These are phyloP conservation scores for Leucopternis melanops DNA, from an alignment of 2,113 vertebrate species.

Conservation along the genomic window DNA sequence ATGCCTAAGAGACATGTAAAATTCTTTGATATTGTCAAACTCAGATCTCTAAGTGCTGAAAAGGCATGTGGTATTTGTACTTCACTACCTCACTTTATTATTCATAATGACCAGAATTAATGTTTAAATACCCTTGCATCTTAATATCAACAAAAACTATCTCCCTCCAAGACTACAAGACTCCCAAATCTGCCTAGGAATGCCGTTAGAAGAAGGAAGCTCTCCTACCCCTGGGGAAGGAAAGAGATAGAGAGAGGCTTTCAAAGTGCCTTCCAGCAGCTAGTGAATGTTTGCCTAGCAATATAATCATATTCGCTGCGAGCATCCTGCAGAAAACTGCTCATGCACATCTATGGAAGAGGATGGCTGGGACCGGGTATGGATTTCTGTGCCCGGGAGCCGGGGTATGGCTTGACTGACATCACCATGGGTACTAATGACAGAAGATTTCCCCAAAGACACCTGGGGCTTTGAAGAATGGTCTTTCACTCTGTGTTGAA, in stretches of 20 bases:
- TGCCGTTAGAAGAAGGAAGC: neutral
- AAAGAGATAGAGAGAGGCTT: neutral
- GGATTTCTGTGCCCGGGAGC: slow-evolving; percentile 7
- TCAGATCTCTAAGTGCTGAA: neutral
- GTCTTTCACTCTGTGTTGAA: slow-evolving; percentile 49
- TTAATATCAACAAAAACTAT: neutral
- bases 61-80: neutral
- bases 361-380: neutral
- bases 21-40: neutral
- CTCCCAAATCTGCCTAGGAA: neutral
- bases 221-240: neutral
- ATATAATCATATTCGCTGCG: neutral
- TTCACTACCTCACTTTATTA: neutral
- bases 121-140: neutral
- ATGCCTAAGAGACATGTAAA: neutral
- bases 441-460: slow-evolving; percentile 43
- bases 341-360: neutral
- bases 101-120: neutral
- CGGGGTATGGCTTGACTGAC: neutral
- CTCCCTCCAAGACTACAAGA: neutral
- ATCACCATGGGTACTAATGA: slow-evolving; percentile 62
- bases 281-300: neutral
- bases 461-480: neutral
- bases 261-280: neutral
- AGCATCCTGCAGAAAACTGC: neutral